Percentiles rank a stretch among this genome's conserved stretches.
These are phyloP conservation scores for Eupithecia exiguata DNA, from an alignment of 2,888 invertebrate species.

Conservation along the genomic window DNA sequence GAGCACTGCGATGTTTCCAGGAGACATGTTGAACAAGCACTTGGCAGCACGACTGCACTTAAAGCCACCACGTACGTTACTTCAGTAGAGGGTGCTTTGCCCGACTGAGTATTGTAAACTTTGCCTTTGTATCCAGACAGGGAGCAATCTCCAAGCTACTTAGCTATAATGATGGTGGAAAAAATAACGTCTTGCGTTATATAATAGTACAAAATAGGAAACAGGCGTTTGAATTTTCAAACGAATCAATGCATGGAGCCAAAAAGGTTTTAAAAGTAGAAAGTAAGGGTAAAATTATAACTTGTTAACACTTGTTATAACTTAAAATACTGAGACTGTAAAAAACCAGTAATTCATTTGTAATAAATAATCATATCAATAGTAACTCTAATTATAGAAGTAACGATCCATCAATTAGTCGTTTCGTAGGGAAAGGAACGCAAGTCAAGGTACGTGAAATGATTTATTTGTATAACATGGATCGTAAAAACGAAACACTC, in stretches of 20 bases:
- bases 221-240: neutral
- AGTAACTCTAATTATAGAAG: slow-evolving; percentile 35
- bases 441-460: slow-evolving; percentile 57
- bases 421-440: slow-evolving; percentile 43
- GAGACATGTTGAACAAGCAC: slow-evolving; percentile 79
- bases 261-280: neutral
- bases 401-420: slow-evolving; percentile 39
- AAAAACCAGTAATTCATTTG: slow-evolving; percentile 27
- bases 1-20: slow-evolving; percentile 37
- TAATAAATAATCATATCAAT: slow-evolving; percentile 14
- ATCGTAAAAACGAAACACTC: slow-evolving; percentile 68
- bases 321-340: neutral
- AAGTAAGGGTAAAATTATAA: neutral
- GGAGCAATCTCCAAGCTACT: slow-evolving; percentile 45
- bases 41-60: slow-evolving; percentile 59
- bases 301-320: too few species aligned
- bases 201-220: slow-evolving; percentile 14
- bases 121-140: slow-evolving; percentile 57
- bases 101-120: slow-evolving; percentile 55
- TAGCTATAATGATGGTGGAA: slow-evolving; percentile 39
- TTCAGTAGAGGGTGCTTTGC: slow-evolving; percentile 59
- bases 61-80: slow-evolving; percentile 65
- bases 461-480: slow-evolving; percentile 65
- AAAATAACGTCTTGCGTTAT: slow-evolving; percentile 33
- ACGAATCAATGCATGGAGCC: neutral